A percentile compares a stretch with the other conserved stretches of the same genome.
These are phyloP conservation scores for Meloe dianella DNA, from an alignment of 2,888 invertebrate species.

Conservation along the genomic window DNA sequence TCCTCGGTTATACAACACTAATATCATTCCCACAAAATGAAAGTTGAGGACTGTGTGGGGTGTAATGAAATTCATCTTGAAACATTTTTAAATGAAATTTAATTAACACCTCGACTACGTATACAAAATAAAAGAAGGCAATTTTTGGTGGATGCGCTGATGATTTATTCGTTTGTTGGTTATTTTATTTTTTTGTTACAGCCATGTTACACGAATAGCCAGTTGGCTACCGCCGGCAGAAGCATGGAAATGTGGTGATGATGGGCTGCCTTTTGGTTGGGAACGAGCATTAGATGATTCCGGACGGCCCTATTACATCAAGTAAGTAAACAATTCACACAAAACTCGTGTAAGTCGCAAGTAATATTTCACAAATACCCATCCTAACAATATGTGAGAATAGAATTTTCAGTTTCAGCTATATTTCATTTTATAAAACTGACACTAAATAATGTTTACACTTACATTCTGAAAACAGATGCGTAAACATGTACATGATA, in stretches of 20 bases:
- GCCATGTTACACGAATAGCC: constrained; percentile 81
- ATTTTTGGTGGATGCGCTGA: constrained; percentile 16
- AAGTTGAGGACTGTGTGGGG: too few relatives aligned
- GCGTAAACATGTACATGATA: background rate
- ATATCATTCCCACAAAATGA: background rate
- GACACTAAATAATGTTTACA: background rate
- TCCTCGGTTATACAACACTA: background rate
- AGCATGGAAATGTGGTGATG: constrained; percentile 71
- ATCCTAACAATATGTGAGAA: too few relatives aligned
- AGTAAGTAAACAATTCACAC: constrained; percentile 65
- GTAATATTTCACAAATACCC: too few relatives aligned
- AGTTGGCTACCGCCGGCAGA: constrained; percentile 91
- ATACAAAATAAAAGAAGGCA: too few relatives aligned
- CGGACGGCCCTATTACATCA: constrained; percentile 79
- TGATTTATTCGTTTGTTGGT: background rate
- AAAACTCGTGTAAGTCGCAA: too few relatives aligned
- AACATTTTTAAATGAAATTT: too few relatives aligned
- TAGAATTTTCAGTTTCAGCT: background rate
- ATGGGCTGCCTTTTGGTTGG: constrained; percentile 88
- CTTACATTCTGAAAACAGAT: background rate
- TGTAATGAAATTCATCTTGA: too few relatives aligned
- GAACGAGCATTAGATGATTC: constrained; percentile 85
- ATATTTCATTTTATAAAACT: background rate
- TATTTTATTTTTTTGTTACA: constrained; percentile 61
- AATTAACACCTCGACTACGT: too few relatives aligned